Evolutionary conservation across 2,797 vertebrate genomes (phyloP), one percentile per base, ranked within the genome.

Genomic region (Lophura swinhoii): DNA sequence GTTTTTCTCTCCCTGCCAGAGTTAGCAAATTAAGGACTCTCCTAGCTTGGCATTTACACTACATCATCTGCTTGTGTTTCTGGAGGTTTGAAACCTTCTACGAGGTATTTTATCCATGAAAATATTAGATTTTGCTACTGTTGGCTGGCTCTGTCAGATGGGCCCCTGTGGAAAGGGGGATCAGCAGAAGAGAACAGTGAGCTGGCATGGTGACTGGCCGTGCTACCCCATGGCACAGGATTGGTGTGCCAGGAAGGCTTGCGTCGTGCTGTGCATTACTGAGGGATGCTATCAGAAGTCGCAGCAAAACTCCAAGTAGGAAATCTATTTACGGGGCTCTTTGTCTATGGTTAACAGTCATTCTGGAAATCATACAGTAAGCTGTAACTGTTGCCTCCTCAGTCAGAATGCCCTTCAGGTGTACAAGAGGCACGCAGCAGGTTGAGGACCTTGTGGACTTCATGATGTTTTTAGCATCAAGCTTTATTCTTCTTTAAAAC

Each of bases 301-400:
- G 26, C 81, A 39, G 51, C 44, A n/a, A 33, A 46, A 5, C 64
- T 79, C 22, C 16, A 23, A 48, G 44, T 46, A 69, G 70, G 14
- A 73, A 70, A 60, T 44, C 75, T 88, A 5, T 92, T 96, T 83
- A 17, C 75, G 72, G 80, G 74, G 28, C 78, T 14, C n/a, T 3
- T 60, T 79, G 88, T 70, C 29, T 49, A 5, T 71, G 75, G 59
- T 87, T 88, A 91, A 84, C 76, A 81, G 69, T 84, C 78, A 71
- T 78, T 96, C 67, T 41, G 60, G 90, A 87, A 91, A 87, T 51
- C 64, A 33, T 4, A 11, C 76, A 46, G 35, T 94, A 56, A 95
- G 87, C 78, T 8, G 72, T 15, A n/a, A n/a, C 51, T 74, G 88
- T 49, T 70, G 88, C 58, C 76, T 88, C 53, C 75, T 89, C 83